Evolutionary conservation across 2,797 vertebrate species (phyloP).

Genomic region (Chaenodraco wilsoni): DNA sequence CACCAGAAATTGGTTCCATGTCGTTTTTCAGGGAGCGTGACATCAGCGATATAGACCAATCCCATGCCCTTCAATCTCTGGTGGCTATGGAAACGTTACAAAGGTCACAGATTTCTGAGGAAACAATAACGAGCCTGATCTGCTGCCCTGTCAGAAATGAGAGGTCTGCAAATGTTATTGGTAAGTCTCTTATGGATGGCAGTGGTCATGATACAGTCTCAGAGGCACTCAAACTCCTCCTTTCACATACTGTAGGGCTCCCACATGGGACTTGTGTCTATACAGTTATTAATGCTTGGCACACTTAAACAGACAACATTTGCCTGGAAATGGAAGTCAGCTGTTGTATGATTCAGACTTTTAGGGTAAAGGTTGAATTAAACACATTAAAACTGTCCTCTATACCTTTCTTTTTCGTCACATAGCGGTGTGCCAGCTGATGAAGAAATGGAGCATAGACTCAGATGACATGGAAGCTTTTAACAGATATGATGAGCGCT

Average conservation of each 20-base stretch:
- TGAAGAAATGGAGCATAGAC: conserved; percentile 57
- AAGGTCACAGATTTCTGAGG: conserved; percentile 41
- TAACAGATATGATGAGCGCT: conserved; percentile 67
- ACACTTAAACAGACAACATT: neutral
- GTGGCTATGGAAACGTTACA: conserved; percentile 58
- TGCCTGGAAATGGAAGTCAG: neutral
- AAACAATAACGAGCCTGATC: conserved; percentile 51
- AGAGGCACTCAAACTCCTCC: neutral
- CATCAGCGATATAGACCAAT: conserved; percentile 51
- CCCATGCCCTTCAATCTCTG: conserved; percentile 54
- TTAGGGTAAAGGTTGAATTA: neutral
- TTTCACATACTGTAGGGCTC: conserved; percentile 2
- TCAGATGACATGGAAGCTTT: conserved; percentile 60
- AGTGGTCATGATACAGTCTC: neutral
- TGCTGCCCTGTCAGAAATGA: conserved; percentile 72
- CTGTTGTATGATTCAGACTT: neutral
- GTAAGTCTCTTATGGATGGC: conserved; percentile 38
- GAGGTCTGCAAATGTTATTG: conserved; percentile 62
- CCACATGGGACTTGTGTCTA: neutral
- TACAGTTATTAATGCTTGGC: neutral
- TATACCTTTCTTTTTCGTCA: neutral
- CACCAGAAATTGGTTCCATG: neutral
- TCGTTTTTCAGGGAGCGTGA: conserved; percentile 50
- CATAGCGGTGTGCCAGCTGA: conserved; percentile 72
- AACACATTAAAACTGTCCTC: neutral